Evolutionary conservation across 2,113 vertebrate species (phyloP).

Genomic region (Delphinus delphis): DNA sequence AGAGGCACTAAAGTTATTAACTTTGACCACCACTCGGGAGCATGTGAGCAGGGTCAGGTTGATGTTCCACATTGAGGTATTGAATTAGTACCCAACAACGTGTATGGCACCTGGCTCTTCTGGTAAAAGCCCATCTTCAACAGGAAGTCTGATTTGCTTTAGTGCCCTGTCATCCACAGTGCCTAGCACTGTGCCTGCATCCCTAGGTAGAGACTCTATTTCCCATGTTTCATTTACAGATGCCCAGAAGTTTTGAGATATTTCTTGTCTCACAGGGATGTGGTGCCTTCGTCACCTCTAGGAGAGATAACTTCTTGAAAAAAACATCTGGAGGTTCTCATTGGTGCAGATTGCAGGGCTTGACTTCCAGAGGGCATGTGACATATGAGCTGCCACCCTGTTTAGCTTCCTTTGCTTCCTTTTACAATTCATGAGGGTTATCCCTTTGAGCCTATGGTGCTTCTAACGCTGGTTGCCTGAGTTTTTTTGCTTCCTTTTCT

Average conservation of each 20-base stretch:
- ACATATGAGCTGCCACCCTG: background rate
- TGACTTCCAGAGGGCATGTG: slow-evolving; percentile 34
- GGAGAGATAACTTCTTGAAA: background rate
- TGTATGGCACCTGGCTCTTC: background rate
- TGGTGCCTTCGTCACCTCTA: slow-evolving; percentile 36
- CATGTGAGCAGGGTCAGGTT: background rate
- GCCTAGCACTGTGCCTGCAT: background rate
- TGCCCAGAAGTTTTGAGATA: slow-evolving; percentile 8
- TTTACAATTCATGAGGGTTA: background rate
- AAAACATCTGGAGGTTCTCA: background rate
- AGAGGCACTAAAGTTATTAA: background rate
- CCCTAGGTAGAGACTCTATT: background rate
- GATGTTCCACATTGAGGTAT: background rate
- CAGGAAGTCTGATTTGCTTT: background rate
- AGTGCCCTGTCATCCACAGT: slow-evolving; percentile 1
- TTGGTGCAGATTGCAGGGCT: background rate
- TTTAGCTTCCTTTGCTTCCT: slow-evolving; percentile 30
- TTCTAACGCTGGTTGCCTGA: background rate
- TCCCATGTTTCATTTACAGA: slow-evolving; percentile 21
- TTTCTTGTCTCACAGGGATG: slow-evolving; percentile 25
- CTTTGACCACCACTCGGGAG: background rate
- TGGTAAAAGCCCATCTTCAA: background rate
- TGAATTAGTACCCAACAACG: background rate
- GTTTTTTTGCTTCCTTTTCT: slow-evolving; percentile 41
- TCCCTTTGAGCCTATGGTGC: background rate